Evolutionary conservation across 2,797 vertebrate genomes (phyloP).

Genomic region (Lindbergichthys nudifrons): DNA sequence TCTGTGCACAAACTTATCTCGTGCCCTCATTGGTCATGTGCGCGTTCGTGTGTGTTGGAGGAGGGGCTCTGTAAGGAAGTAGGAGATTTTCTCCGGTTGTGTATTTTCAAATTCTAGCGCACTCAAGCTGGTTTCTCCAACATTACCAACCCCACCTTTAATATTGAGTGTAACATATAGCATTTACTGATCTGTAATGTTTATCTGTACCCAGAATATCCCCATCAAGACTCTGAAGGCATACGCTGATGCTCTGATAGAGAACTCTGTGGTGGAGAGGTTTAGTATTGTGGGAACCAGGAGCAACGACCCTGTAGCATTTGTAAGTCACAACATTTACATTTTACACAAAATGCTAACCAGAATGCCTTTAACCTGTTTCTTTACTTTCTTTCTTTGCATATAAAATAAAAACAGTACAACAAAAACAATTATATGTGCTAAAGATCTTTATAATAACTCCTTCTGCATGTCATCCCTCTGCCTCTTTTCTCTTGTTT

Average conservation of each 20-base stretch:
- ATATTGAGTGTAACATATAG: neutral
- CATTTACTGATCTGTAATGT: constrained; percentile 8
- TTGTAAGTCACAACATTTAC: constrained; percentile 83
- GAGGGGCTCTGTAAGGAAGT: too few species aligned
- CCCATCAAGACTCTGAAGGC: constrained; percentile 92
- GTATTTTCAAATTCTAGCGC: too few species aligned
- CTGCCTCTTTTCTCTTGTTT: neutral
- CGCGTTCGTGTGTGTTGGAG: too few species aligned
- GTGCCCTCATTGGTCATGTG: too few species aligned
- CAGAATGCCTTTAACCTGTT: neutral
- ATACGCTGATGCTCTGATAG: constrained; percentile 92
- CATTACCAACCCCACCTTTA: too few species aligned
- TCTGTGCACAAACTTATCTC: too few species aligned
- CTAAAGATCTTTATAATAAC: neutral
- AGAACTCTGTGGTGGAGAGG: constrained; percentile 91
- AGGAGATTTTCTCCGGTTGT: too few species aligned
- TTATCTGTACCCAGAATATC: constrained; percentile 88
- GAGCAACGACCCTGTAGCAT: constrained; percentile 95
- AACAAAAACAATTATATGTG: neutral
- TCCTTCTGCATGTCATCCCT: neutral
- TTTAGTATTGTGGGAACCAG: constrained; percentile 96
- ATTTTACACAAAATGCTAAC: neutral
- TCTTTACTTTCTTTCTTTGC: neutral
- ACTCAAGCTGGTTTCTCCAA: too few species aligned
- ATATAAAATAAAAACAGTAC: too few species aligned